A percentile compares a stretch with the other conserved stretches of the same genome.
phyloP scores from a whole-genome alignment of 2,797 vertebrate species.

The Masticophis lateralis region DNA sequence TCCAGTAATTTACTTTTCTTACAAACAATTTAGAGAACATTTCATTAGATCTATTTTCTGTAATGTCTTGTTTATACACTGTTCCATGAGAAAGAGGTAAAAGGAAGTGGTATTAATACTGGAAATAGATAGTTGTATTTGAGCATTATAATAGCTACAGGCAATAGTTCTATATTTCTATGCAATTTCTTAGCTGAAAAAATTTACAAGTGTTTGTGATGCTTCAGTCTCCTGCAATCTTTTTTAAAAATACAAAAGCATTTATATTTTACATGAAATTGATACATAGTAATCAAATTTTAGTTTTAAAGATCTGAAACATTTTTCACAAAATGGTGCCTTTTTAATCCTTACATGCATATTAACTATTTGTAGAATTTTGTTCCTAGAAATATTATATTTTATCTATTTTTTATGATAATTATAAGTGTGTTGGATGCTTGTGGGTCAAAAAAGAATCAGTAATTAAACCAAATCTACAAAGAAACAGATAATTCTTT shows the following conservation, averaged over 20 bases:
- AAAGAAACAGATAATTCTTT: neutral
- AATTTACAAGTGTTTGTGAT: conserved; percentile 30
- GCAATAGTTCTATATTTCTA: conserved; percentile 24
- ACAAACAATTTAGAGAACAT: conserved; percentile 1
- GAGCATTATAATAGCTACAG: conserved; percentile 34
- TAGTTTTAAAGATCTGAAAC: neutral
- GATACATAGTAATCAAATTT: neutral
- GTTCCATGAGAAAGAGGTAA: conserved; percentile 38
- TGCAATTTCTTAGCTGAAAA: conserved; percentile 39
- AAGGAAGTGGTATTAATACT: conserved; percentile 29
- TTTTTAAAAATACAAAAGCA: neutral
- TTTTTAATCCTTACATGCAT: neutral
- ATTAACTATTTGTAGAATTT: neutral
- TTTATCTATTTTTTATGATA: neutral
- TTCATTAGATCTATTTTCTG: conserved; percentile 7
- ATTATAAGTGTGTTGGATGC: neutral
- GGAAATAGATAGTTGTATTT: conserved; percentile 48
- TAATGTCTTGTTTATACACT: conserved; percentile 23
- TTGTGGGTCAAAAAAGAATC: neutral
- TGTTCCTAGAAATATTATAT: neutral
- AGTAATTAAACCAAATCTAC: neutral
- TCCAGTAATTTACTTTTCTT: neutral
- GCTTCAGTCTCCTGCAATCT: conserved; percentile 28
- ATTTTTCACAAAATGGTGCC: neutral
- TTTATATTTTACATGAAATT: conserved; percentile 11